Evolutionary conservation across 2,797 vertebrate genomes (phyloP).

Genomic region (Podargus strigoides): DNA sequence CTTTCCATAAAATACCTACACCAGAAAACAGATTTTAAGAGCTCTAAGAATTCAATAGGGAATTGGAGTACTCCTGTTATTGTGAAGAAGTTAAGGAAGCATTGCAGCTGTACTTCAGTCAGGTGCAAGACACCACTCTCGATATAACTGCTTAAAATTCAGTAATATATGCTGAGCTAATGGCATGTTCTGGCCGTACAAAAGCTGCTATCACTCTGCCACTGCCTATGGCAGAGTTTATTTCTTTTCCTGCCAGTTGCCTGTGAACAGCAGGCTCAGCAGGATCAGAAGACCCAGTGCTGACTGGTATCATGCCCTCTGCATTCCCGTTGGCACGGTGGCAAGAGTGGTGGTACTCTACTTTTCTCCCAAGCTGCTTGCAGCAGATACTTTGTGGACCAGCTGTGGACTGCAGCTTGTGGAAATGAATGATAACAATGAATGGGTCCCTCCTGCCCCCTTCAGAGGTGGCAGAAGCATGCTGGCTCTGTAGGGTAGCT

Average conservation of each 20-base stretch:
- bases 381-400: not conserved
- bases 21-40: conserved; percentile 15
- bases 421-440: not conserved
- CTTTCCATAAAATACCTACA: not conserved
- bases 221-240: not conserved
- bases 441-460: not conserved
- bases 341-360: accelerated
- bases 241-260: not conserved
- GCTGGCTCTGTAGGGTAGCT: not conserved
- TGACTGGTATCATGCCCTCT: not conserved
- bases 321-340: accelerated
- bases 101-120: not conserved
- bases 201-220: not conserved
- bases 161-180: not conserved
- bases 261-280: not conserved
- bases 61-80: not conserved
- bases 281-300: not conserved
- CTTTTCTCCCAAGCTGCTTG: not conserved
- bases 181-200: not conserved
- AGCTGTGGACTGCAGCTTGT: not conserved
- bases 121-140: not conserved
- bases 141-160: not conserved
- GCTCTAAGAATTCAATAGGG: not conserved
- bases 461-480: not conserved
- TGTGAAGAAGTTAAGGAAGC: not conserved